Conservation (phyloP, 2,888 invertebrate species). For the Pecten maximus region DNA sequence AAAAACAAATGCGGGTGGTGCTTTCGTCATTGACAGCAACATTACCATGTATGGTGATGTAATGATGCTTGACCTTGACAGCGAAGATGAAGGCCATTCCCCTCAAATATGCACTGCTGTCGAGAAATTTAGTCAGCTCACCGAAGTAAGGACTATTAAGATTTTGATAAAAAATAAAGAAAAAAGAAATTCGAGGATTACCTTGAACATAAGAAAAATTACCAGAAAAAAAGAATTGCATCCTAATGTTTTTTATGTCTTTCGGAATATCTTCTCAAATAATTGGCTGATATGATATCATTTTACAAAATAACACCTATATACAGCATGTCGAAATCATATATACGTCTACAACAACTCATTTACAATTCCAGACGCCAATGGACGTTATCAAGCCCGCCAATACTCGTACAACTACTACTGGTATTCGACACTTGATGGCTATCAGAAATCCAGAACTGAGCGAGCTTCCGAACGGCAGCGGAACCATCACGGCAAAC, state of each 20-base stretch:
- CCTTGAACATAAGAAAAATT: too few species aligned
- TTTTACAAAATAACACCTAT: too few species aligned
- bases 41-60: conserved; percentile 17
- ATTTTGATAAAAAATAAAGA: too few species aligned
- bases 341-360: too few species aligned
- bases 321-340: too few species aligned
- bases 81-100: background rate
- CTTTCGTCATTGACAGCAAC: background rate
- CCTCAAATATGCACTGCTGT: background rate
- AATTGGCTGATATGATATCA: too few species aligned
- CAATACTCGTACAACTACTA: background rate
- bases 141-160: background rate
- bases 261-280: too few species aligned
- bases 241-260: too few species aligned
- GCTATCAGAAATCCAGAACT: background rate
- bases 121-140: conserved; percentile 12
- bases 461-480: background rate
- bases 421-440: background rate
- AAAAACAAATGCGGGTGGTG: background rate
- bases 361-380: background rate
- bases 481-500: background rate
- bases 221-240: too few species aligned
- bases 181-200: too few species aligned
- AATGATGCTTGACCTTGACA: conserved; percentile 11
- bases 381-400: background rate